A percentile compares a stretch with the other conserved stretches of the same genome.
These are phyloP conservation scores for Drosophila anomalata DNA, from an alignment of 2,888 invertebrate species.

Conservation along the genomic window DNA sequence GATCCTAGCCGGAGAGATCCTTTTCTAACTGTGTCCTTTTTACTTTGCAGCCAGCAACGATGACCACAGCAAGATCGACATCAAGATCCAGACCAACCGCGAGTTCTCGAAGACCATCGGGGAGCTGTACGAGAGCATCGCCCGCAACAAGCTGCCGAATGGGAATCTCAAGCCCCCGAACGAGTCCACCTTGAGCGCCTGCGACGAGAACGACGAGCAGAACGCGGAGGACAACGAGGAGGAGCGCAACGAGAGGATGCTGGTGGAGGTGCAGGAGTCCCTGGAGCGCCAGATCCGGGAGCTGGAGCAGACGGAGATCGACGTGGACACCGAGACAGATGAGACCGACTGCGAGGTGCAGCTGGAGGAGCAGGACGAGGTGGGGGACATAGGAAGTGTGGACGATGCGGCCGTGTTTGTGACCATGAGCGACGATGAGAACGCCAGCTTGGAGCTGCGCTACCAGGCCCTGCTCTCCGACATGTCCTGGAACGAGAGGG, in stretches of 20 bases:
- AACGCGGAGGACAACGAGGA: constrained; percentile 56
- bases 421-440: constrained; percentile 81
- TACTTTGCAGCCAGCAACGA: constrained; percentile 50
- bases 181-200: constrained; percentile 76
- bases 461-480: constrained; percentile 89
- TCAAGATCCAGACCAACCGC: constrained; percentile 83
- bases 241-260: constrained; percentile 88
- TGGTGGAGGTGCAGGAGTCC: constrained; percentile 91
- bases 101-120: constrained; percentile 84
- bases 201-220: constrained; percentile 86
- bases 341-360: constrained; percentile 86
- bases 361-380: constrained; percentile 79
- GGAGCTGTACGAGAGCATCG: constrained; percentile 82
- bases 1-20: not conserved
- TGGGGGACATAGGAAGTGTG: constrained; percentile 53
- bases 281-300: constrained; percentile 91
- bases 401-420: constrained; percentile 81
- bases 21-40: not conserved
- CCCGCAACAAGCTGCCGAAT: constrained; percentile 62
- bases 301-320: constrained; percentile 89
- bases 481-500: constrained; percentile 94
- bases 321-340: constrained; percentile 92
- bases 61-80: constrained; percentile 83
- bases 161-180: constrained; percentile 47
- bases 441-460: constrained; percentile 87